phyloP scores from a whole-genome alignment of 2,113 vertebrate species.

The Myrmecophaga tridactyla region DNA sequence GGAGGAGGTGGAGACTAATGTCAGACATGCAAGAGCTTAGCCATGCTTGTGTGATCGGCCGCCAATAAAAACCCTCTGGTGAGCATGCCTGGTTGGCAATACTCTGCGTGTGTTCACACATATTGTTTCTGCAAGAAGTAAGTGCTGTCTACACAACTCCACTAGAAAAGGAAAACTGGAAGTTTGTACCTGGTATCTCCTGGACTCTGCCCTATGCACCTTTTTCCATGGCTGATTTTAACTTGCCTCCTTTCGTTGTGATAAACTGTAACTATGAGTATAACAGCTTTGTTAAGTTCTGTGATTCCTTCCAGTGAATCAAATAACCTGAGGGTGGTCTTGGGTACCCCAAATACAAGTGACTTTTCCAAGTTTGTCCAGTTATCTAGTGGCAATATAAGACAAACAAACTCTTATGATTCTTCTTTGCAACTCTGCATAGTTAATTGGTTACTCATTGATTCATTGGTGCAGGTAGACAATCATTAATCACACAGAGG shows the following conservation, averaged over 20 bases:
- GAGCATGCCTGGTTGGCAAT: background rate
- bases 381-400: background rate
- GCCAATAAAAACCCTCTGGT: background rate
- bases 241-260: background rate
- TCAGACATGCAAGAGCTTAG: background rate
- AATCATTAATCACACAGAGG: background rate
- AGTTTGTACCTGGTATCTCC: background rate
- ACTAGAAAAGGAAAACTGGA: background rate
- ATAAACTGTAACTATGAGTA: background rate
- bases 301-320: background rate
- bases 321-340: background rate
- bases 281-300: background rate
- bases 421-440: background rate
- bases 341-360: background rate
- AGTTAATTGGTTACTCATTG: background rate
- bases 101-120: background rate
- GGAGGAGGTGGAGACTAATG: background rate
- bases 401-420: background rate
- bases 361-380: background rate
- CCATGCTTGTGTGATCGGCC: background rate
- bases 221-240: background rate
- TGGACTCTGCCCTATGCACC: background rate
- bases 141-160: background rate
- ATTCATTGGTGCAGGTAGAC: background rate
- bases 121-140: background rate